Percentiles rank a stretch among this genome's conserved stretches.
Conservation (phyloP, 1,140 invertebrate genomes). For the Dinoponera quadriceps region DNA sequence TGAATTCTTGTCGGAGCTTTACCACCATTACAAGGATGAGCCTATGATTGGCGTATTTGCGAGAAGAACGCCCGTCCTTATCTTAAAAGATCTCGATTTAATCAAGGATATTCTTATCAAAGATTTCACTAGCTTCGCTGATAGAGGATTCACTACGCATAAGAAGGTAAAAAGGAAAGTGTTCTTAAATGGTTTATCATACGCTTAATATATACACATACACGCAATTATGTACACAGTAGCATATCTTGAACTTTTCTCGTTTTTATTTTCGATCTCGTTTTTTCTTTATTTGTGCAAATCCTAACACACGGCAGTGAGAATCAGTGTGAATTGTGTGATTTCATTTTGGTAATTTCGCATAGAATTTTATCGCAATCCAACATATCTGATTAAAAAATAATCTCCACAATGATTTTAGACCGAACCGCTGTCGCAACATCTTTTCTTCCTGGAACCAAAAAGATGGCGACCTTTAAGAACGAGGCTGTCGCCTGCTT, state of each 20-base stretch:
- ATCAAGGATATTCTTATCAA: conserved; percentile 85
- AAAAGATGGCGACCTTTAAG: conserved; percentile 86
- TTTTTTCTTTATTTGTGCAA: neutral
- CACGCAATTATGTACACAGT: too few species aligned
- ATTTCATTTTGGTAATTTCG: neutral
- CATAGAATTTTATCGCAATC: neutral
- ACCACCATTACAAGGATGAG: conserved; percentile 76
- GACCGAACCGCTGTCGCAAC: conserved; percentile 75
- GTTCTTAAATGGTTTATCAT: neutral
- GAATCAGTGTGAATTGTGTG: neutral
- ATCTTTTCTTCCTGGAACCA: conserved; percentile 80
- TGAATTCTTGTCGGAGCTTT: conserved; percentile 57
- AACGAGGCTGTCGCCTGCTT: conserved; percentile 82
- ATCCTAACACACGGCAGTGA: neutral
- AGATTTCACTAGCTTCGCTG: conserved; percentile 84
- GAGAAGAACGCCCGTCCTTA: conserved; percentile 77
- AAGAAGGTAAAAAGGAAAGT: conserved; percentile 70
- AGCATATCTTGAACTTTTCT: neutral
- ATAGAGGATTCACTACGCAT: conserved; percentile 78
- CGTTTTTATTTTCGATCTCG: neutral
- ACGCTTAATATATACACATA: too few species aligned
- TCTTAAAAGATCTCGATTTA: conserved; percentile 83
- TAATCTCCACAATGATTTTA: neutral
- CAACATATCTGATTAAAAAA: neutral
- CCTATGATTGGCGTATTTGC: conserved; percentile 83